These are phyloP conservation scores for Pangasius djambal DNA, from an alignment of 2,797 vertebrate genomes.

Conservation along the genomic window DNA sequence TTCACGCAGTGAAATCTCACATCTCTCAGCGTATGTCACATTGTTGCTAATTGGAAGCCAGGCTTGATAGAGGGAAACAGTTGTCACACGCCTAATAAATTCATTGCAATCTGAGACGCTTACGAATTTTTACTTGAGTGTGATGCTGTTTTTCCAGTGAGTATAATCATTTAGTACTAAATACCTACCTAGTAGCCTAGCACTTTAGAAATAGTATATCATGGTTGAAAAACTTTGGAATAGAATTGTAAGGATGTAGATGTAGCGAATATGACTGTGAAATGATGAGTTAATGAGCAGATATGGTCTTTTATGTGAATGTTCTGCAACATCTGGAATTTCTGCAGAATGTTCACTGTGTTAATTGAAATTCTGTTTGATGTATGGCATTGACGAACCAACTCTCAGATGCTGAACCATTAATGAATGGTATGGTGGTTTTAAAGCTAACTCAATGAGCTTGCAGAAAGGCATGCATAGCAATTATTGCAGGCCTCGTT, in stretches of 20 bases:
- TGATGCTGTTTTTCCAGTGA: slow-evolving; percentile 15
- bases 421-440: slow-evolving; percentile 73
- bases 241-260: background rate
- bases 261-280: slow-evolving; percentile 16
- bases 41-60: slow-evolving; percentile 63
- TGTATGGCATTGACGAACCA: slow-evolving; percentile 67
- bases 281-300: slow-evolving; percentile 21
- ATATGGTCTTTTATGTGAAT: slow-evolving; percentile 15
- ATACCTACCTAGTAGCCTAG: background rate
- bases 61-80: slow-evolving; percentile 56
- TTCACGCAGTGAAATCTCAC: slow-evolving; percentile 60
- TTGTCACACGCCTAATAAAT: slow-evolving; percentile 59
- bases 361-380: slow-evolving; percentile 49
- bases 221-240: background rate
- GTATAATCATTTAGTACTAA: slow-evolving; percentile 6
- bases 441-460: slow-evolving; percentile 70
- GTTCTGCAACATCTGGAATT: slow-evolving; percentile 28
- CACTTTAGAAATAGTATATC: slow-evolving; percentile 12
- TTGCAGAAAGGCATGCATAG: slow-evolving; percentile 77
- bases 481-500: slow-evolving; percentile 81
- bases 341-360: slow-evolving; percentile 1
- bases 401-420: slow-evolving; percentile 50
- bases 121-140: slow-evolving; percentile 38
- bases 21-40: slow-evolving; percentile 61
- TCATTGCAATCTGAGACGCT: slow-evolving; percentile 43